Conservation (phyloP, 2,888 invertebrate genomes). For the Lasioglossum figueresi region DNA sequence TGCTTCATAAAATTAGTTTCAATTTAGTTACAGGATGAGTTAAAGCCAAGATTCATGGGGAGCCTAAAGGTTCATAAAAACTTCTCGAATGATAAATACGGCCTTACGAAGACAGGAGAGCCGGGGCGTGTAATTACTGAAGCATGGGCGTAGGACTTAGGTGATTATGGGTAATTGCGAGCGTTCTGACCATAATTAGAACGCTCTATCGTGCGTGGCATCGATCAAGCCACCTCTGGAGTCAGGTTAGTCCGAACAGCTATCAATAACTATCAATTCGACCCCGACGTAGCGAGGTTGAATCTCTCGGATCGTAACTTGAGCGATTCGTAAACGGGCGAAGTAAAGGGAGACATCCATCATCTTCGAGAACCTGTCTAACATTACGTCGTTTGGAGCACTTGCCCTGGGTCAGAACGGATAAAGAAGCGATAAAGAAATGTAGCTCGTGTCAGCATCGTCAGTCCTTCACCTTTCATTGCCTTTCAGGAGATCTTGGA, state of each 20-base stretch:
- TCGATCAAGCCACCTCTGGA: conserved; percentile 76
- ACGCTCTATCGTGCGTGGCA: conserved; percentile 76
- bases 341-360: conserved; percentile 73
- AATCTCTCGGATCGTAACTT: conserved; percentile 62
- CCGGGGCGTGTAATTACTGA: conserved; percentile 61
- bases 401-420: conserved; percentile 69
- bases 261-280: conserved; percentile 78
- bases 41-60: background rate
- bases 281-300: conserved; percentile 48
- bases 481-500: conserved; percentile 65
- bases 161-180: conserved; percentile 76
- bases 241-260: conserved; percentile 73
- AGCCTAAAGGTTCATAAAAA: conserved; percentile 2
- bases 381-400: conserved; percentile 66
- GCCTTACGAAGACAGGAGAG: conserved; percentile 47
- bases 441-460: conserved; percentile 71
- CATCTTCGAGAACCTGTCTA: conserved; percentile 73
- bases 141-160: conserved; percentile 61
- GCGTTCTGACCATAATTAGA: conserved; percentile 76
- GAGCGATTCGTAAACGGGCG: conserved; percentile 66
- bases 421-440: conserved; percentile 71
- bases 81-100: conserved; percentile 19
- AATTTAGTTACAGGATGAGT: conserved; percentile 12
- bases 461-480: conserved; percentile 69
- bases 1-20: conserved; percentile 18